Conservation (phyloP, 2,888 invertebrate genomes). For the Epinotia nisella region DNA sequence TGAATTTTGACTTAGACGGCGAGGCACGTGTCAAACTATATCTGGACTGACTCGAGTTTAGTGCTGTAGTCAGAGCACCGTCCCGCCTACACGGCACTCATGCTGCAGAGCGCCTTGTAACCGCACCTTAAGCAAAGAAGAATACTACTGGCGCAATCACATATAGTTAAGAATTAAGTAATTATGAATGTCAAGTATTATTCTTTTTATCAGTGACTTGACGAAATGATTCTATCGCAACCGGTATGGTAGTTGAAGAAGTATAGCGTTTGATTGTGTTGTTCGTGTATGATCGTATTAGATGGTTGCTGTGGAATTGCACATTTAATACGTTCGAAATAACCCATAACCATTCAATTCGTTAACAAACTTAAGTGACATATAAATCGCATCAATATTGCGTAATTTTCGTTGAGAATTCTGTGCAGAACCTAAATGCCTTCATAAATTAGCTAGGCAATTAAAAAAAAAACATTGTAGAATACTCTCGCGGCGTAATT, state of each 20-base stretch:
- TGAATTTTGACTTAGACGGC: not conserved
- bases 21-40: not conserved
- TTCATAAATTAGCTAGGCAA: constrained; percentile 76
- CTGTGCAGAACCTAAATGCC: constrained; percentile 59
- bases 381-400: not conserved
- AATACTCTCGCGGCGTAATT: constrained; percentile 60
- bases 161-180: constrained; percentile 37
- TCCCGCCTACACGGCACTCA: not conserved
- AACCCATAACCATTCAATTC: not conserved
- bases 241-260: constrained; percentile 1
- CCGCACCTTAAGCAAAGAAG: not conserved
- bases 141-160: constrained; percentile 41
- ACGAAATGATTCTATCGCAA: constrained; percentile 9
- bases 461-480: constrained; percentile 72
- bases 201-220: constrained; percentile 23
- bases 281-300: constrained; percentile 10
- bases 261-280: not conserved
- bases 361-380: not conserved
- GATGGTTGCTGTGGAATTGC: constrained; percentile 13
- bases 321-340: not conserved
- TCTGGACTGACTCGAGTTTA: not conserved
- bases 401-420: constrained; percentile 48
- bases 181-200: constrained; percentile 34
- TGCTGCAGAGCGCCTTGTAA: not conserved
- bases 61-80: no score